These are phyloP conservation scores for Agapornis roseicollis DNA, from an alignment of 2,113 vertebrate species.

Conservation along the genomic window DNA sequence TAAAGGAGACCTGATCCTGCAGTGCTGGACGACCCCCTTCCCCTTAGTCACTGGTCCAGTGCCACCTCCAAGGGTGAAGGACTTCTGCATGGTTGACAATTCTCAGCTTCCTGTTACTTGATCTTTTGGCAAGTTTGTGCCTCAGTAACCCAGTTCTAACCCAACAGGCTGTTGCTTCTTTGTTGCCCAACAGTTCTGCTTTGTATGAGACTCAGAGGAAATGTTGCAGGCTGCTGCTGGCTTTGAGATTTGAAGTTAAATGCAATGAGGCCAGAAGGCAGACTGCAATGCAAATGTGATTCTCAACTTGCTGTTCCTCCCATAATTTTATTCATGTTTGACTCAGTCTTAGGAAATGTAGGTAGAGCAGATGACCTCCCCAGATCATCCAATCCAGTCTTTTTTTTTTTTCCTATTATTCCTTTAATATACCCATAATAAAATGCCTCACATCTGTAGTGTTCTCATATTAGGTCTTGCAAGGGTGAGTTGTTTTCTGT, in stretches of 20 bases:
- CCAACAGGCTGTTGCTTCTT: background rate
- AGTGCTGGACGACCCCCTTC: fast-evolving
- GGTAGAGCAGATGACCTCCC: background rate
- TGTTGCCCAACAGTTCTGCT: background rate
- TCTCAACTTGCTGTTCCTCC: background rate
- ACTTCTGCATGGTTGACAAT: background rate
- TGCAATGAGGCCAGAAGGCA: background rate
- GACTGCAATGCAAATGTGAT: background rate
- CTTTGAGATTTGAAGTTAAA: background rate
- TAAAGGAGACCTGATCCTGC: background rate
- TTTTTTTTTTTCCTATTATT: background rate
- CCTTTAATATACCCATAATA: background rate
- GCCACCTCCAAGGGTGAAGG: background rate
- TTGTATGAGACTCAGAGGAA: background rate
- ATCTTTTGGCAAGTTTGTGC: background rate
- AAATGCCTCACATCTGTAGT: background rate
- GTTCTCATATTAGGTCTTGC: background rate
- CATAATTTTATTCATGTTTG: background rate
- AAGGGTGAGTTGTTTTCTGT: background rate
- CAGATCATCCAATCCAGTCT: background rate
- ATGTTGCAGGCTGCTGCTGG: background rate
- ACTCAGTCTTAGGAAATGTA: background rate
- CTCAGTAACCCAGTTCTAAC: background rate
- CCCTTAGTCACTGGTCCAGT: background rate
- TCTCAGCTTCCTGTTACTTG: background rate